A percentile compares a stretch with the other conserved stretches of the same genome.
phyloP scores from a whole-genome alignment of 1,140 invertebrate genomes.

The Anoplolepis gracilipes region DNA sequence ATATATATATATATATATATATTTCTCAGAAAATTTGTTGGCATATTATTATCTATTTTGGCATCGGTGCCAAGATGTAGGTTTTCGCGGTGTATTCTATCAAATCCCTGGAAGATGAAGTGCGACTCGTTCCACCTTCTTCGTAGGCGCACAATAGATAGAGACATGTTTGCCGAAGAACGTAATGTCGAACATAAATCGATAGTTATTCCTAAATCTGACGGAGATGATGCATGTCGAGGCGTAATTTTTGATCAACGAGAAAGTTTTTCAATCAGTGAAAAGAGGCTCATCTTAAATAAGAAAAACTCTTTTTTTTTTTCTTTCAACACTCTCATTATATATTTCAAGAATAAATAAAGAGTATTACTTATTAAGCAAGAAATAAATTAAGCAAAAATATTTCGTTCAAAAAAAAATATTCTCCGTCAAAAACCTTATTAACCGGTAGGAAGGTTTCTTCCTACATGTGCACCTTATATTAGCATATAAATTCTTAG shows the following conservation, averaged over 20 bases:
- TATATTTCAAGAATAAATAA: not conserved
- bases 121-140: not conserved
- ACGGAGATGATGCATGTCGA: slow-evolving; percentile 10
- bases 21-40: slow-evolving; percentile 11
- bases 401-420: not conserved
- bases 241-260: not conserved
- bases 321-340: not conserved
- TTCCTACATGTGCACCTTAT: not conserved
- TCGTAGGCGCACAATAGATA: not conserved
- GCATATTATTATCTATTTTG: slow-evolving; percentile 12
- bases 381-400: not conserved
- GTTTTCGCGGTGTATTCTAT: slow-evolving; percentile 2
- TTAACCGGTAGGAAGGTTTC: too few relatives aligned
- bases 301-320: not conserved
- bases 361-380: not conserved
- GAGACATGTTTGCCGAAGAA: not conserved
- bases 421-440: not conserved
- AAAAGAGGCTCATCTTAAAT: not conserved
- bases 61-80: slow-evolving; percentile 21
- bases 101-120: slow-evolving; percentile 20
- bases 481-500: not conserved
- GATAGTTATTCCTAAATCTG: slow-evolving; percentile 14
- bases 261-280: not conserved
- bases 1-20: not conserved
- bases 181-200: not conserved